A percentile compares a stretch with the other conserved stretches of the same genome.
Evolutionary conservation across 2,888 invertebrate species (phyloP).

Genomic region (Deladenus siricidicola): DNA sequence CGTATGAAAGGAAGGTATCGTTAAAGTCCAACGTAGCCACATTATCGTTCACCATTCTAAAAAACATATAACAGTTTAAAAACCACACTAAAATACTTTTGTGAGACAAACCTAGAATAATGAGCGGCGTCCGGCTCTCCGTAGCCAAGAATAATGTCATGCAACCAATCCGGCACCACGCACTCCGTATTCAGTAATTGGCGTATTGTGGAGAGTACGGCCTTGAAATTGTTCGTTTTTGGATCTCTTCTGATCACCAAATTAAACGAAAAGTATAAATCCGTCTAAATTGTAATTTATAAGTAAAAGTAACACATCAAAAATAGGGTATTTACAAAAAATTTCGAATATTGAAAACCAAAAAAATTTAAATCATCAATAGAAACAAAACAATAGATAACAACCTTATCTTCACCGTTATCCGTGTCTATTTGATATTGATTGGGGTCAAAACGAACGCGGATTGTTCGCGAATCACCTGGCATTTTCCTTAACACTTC

Average conservation of each 20-base stretch:
- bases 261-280: conserved; percentile 85
- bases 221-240: conserved; percentile 99
- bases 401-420: conserved; percentile 24
- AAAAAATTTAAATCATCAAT: neutral
- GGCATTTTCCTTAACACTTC: conserved; percentile 18
- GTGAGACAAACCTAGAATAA: conserved; percentile 66
- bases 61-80: neutral
- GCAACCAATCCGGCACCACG: conserved; percentile 71
- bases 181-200: conserved; percentile 98
- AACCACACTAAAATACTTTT: neutral
- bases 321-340: conserved; percentile 5
- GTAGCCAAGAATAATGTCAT: conserved; percentile 81
- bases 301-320: neutral
- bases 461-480: conserved; percentile 66
- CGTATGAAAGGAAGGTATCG: conserved; percentile 86
- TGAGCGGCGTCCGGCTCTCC: conserved; percentile 95
- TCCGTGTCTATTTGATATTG: conserved; percentile 65
- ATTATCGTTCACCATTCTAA: conserved; percentile 68
- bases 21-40: conserved; percentile 82
- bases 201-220: conserved; percentile 92
- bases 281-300: conserved; percentile 14
- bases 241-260: conserved; percentile 95
- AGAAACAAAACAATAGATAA: conserved; percentile 8
- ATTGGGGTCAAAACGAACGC: conserved; percentile 90
- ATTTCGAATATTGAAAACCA: too few relatives aligned